Conservation (phyloP, 2,113 vertebrate species). For the Delphinapterus leucas region DNA sequence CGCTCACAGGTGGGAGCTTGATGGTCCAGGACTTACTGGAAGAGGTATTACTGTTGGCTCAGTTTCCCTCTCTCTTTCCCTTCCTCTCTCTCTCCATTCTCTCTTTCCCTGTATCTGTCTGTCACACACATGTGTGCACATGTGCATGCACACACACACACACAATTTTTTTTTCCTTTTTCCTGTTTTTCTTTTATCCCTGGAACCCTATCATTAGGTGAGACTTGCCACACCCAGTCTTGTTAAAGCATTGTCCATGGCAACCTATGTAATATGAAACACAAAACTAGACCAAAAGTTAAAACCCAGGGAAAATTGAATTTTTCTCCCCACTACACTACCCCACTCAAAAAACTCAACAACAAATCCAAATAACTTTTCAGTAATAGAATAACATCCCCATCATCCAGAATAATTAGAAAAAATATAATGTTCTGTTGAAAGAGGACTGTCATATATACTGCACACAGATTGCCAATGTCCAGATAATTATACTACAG, state of each 20-base stretch:
- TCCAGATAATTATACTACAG: background rate
- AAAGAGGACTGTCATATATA: background rate
- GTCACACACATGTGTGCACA: too few species aligned
- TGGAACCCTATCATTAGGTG: background rate
- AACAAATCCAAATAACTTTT: constrained; percentile 19
- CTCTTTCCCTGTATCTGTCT: background rate
- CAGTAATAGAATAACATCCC: background rate
- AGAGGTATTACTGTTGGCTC: constrained; percentile 3
- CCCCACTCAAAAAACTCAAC: background rate
- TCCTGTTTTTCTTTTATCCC: background rate
- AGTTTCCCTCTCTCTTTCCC: background rate
- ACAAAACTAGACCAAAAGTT: background rate
- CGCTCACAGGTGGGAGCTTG: background rate
- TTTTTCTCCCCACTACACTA: background rate
- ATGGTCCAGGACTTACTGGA: background rate
- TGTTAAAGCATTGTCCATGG: background rate
- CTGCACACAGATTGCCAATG: background rate
- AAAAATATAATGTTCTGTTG: background rate
- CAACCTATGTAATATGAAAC: background rate
- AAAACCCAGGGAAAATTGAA: constrained; percentile 14
- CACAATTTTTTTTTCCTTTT: background rate
- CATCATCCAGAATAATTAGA: constrained; percentile 23
- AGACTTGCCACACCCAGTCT: background rate
- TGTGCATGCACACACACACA: background rate
- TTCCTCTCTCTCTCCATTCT: background rate